phyloP scores from a whole-genome alignment of 2,888 invertebrate genomes.

The Lordiphosa andalusiaca region DNA sequence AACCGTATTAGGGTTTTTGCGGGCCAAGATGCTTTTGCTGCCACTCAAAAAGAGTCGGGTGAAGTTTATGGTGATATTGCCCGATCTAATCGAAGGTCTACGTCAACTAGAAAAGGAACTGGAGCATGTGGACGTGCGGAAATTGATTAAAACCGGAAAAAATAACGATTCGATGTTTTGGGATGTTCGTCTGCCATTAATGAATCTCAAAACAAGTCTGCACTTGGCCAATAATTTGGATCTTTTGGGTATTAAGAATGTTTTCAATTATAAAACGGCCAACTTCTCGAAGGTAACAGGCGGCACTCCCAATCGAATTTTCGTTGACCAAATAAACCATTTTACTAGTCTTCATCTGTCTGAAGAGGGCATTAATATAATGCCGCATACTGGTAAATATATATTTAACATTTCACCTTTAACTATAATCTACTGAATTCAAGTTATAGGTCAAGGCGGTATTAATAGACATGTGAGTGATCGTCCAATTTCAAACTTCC shows the following conservation, averaged over 20 bases:
- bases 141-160: not conserved
- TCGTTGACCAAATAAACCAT: not conserved
- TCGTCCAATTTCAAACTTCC: conserved; percentile 1
- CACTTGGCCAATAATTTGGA: conserved; percentile 1
- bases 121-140: conserved; percentile 2
- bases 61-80: conserved; percentile 10
- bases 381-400: too few relatives aligned
- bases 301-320: not conserved
- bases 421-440: too few relatives aligned
- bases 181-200: conserved; percentile 2
- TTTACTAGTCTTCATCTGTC: not conserved
- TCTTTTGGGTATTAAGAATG: not conserved
- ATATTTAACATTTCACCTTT: too few relatives aligned
- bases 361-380: not conserved
- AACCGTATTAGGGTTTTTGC: not conserved
- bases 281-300: not conserved
- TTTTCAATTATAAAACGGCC: not conserved
- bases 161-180: not conserved
- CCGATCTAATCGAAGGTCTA: not conserved
- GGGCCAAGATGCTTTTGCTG: conserved; percentile 7
- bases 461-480: not conserved
- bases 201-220: not conserved
- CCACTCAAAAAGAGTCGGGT: conserved; percentile 2
- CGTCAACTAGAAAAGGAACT: not conserved
- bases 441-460: not conserved